Evolutionary conservation across 2,113 vertebrate species (phyloP).

Genomic region (Ancistrus triradiatus): DNA sequence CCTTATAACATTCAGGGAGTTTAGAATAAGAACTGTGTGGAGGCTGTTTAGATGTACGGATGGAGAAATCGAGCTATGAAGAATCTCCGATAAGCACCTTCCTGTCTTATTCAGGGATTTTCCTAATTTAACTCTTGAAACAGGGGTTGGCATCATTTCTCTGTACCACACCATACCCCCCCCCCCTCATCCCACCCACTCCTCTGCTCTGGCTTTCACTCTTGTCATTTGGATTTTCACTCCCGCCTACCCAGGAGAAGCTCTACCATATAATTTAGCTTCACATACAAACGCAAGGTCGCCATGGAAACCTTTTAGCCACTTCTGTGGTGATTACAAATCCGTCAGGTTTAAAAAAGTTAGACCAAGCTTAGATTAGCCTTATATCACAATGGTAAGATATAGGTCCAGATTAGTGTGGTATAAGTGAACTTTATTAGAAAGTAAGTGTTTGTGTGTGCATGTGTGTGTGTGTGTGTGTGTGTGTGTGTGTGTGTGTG

Average conservation of each 20-base stretch:
- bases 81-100: too few relatives aligned
- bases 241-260: slow-evolving; percentile 12
- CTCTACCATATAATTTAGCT: slow-evolving; percentile 23
- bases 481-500: not conserved
- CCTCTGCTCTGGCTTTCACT: slow-evolving; percentile 27
- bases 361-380: slow-evolving; percentile 10
- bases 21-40: too few relatives aligned
- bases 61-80: too few relatives aligned
- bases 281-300: not conserved
- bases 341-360: not conserved
- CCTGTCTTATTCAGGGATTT: too few relatives aligned
- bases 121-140: not conserved
- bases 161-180: not conserved
- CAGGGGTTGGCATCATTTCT: not conserved
- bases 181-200: slow-evolving; percentile 21
- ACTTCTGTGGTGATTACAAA: too few relatives aligned
- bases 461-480: not conserved
- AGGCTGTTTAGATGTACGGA: too few relatives aligned
- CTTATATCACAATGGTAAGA: slow-evolving; percentile 11
- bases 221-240: slow-evolving; percentile 28
- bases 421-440: not conserved
- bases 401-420: not conserved
- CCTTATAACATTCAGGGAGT: too few relatives aligned
- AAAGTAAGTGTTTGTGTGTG: not conserved
- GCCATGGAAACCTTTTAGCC: slow-evolving; percentile 30